phyloP scores from a whole-genome alignment of 2,888 invertebrate species.

The Tenthredo mesomela region DNA sequence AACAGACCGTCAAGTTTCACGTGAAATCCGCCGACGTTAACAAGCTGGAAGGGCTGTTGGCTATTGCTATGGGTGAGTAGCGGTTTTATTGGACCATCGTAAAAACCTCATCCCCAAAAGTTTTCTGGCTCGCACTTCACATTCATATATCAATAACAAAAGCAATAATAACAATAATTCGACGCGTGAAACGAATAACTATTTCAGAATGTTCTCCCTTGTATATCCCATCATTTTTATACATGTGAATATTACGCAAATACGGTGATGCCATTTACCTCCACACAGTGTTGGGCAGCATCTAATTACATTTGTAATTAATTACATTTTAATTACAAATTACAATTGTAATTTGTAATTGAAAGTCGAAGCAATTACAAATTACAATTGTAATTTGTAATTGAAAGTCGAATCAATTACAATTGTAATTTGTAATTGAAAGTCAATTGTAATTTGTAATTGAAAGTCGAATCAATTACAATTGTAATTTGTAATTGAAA shows the following conservation, averaged over 20 bases:
- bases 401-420: no score
- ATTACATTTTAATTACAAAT: no score
- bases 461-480: no score
- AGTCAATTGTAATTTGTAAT: no score
- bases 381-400: no score
- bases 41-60: slow-evolving; percentile 65
- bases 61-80: slow-evolving; percentile 61
- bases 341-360: no score
- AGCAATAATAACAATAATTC: not conserved
- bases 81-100: slow-evolving; percentile 13
- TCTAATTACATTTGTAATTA: no score
- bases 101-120: not conserved
- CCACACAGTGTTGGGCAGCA: not conserved
- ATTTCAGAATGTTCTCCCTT: not conserved
- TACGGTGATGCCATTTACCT: not conserved
- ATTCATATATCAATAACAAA: not conserved
- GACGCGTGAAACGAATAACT: not conserved
- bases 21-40: slow-evolving; percentile 63
- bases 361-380: no score
- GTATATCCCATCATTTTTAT: not conserved
- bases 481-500: no score
- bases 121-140: not conserved
- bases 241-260: not conserved
- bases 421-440: no score
- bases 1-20: slow-evolving; percentile 65